Conservation (phyloP, 2,113 vertebrate genomes). For the Kryptolebias marmoratus region DNA sequence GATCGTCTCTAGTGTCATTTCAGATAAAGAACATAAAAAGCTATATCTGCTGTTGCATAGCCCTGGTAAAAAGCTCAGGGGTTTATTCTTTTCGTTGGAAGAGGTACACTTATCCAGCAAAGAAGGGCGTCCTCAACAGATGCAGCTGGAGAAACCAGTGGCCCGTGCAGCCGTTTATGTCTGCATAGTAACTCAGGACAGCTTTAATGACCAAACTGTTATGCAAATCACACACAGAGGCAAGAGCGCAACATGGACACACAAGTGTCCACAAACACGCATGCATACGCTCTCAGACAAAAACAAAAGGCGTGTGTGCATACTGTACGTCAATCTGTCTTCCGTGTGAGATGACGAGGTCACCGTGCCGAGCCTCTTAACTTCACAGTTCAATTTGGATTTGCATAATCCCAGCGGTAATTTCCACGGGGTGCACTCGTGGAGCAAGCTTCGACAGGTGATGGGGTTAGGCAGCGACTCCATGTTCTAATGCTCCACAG, state of each 20-base stretch:
- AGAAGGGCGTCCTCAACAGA: constrained; percentile 20
- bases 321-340: constrained; percentile 32
- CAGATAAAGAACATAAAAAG: neutral
- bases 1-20: neutral
- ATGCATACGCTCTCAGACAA: constrained; percentile 3
- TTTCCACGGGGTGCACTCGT: constrained; percentile 63
- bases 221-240: constrained; percentile 71
- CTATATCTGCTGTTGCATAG: neutral
- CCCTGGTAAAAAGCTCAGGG: constrained; percentile 26
- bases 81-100: constrained; percentile 8
- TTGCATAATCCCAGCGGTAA: constrained; percentile 77
- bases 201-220: constrained; percentile 72
- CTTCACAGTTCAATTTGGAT: constrained; percentile 77
- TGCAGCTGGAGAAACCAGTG: constrained; percentile 54
- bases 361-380: constrained; percentile 71
- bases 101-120: constrained; percentile 15
- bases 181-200: constrained; percentile 50
- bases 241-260: constrained; percentile 28
- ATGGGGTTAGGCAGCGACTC: constrained; percentile 59
- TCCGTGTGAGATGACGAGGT: constrained; percentile 59
- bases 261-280: neutral
- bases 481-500: constrained; percentile 46
- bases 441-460: constrained; percentile 8
- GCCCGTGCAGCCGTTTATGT: constrained; percentile 38
- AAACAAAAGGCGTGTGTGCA: neutral